Conservation (phyloP, 64 coral and sea anemone species). For the Porites lutea region DNA sequence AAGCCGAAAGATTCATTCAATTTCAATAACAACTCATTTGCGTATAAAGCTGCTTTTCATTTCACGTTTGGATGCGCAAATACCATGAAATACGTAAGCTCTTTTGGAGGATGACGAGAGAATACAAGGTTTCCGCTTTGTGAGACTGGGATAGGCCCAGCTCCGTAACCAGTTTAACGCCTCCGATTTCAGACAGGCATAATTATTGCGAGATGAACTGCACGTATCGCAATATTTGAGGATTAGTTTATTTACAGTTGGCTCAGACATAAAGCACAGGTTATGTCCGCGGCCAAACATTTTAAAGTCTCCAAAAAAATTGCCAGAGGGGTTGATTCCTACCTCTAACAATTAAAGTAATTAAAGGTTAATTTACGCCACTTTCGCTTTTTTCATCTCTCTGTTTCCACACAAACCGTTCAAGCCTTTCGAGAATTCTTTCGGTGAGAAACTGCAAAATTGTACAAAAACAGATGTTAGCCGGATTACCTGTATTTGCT, state of each 20-base stretch:
- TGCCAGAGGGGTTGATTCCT: too few species aligned
- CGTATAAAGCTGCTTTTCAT: background rate
- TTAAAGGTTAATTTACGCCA: too few species aligned
- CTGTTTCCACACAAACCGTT: too few species aligned
- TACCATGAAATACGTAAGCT: background rate
- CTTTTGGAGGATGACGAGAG: background rate
- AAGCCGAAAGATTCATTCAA: background rate
- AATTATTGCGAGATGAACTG: background rate
- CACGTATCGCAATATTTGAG: background rate
- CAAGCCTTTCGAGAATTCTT: too few species aligned
- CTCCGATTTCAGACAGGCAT: background rate
- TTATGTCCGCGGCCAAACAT: background rate
- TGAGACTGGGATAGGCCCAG: background rate
- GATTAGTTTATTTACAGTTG: conserved; percentile 17
- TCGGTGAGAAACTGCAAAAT: too few species aligned
- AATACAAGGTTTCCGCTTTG: background rate
- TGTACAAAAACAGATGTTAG: too few species aligned
- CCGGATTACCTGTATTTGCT: too few species aligned
- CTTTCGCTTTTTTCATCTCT: too few species aligned
- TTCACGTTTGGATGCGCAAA: conserved; percentile 30
- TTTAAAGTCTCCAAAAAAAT: too few species aligned
- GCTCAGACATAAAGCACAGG: conserved; percentile 1
- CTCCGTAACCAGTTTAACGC: too few species aligned
- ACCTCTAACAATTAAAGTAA: too few species aligned
- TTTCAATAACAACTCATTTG: conserved; percentile 2